Evolutionary conservation across 53 echinoderm and acorn worm genomes (phyloP), one percentile per base, ranked within the genome.

Genomic region (Holothuria scabra): DNA sequence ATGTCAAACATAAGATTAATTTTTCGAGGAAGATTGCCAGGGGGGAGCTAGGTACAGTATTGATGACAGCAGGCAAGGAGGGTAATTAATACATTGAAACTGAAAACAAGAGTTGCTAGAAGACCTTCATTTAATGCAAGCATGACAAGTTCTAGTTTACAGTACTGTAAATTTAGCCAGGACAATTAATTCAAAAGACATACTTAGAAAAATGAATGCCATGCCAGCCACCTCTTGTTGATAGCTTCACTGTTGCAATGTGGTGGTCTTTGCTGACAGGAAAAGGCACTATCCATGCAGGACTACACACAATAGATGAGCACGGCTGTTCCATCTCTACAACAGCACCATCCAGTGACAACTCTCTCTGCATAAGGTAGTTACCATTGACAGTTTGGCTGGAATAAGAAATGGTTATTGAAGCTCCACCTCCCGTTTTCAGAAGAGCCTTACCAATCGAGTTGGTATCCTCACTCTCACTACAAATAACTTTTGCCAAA

Each of bases 261-360:
- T 78, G 78, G 32, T 78, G 78, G 13, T 78, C 78, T 31, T 28
- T 21, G 58, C 78, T 78, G 78, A 52, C 52, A 18, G 78, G 78
- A 32, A 78, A 59, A 19, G 78, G 78, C 19, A 52, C 58, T 32
- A 78, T 56, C 78, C 78, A 78, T 19, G 28, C 78, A 8, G 57
- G 78, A 32, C 52, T 56, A 78, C 78, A 78, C 24, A 57, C 58
- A 28, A 52, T 26, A 1, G 78, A 56, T 23, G 78, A 31, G 21
- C 78, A 78, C 5, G 78, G 31, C 12, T 28, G 56, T 8, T 56
- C 59, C 78, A 78, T 56, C 57, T 78, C 78, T 0, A 78, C 78
- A 13, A 34, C 28, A 28, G 78, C 78, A 26, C 78, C 78, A 24
- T 28, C 57, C 1, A 78, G 34, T 12, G 78, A 30, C 1, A 78